Conservation (phyloP, 2,888 invertebrate species). For the Cosmorhoe ocellata region DNA sequence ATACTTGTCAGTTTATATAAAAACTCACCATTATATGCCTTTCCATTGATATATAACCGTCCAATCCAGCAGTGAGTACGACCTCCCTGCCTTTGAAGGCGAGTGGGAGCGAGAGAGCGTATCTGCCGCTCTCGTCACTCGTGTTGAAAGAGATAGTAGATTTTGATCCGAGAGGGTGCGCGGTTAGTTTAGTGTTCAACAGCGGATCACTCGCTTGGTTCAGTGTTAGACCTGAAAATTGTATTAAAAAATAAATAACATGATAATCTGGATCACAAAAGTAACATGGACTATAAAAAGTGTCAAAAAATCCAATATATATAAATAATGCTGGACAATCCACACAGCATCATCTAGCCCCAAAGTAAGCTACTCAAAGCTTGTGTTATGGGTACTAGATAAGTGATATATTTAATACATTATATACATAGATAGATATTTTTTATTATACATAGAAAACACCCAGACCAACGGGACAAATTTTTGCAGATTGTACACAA, state of each 20-base stretch:
- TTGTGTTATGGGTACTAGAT: too few species aligned
- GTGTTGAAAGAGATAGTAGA: conserved; percentile 48
- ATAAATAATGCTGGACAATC: too few species aligned
- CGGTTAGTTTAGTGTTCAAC: conserved; percentile 69
- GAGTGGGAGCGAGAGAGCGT: conserved; percentile 69
- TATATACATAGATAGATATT: too few species aligned
- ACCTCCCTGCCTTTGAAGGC: conserved; percentile 67
- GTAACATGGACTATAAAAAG: too few species aligned
- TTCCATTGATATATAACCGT: conserved; percentile 83
- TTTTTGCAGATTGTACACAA: too few species aligned
- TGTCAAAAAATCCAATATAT: too few species aligned
- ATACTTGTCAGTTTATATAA: neutral
- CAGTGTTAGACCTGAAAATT: conserved; percentile 79
- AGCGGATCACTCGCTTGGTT: conserved; percentile 84
- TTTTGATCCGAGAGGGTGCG: conserved; percentile 64
- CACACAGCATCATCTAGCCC: too few species aligned
- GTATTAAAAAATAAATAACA: neutral
- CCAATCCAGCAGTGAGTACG: conserved; percentile 79
- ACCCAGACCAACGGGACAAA: too few species aligned
- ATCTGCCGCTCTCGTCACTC: conserved; percentile 72
- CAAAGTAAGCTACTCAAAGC: too few species aligned
- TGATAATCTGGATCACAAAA: neutral
- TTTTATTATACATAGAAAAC: too few species aligned
- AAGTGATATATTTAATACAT: too few species aligned
- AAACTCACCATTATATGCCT: conserved; percentile 69